Percentiles rank a stretch among this genome's conserved stretches.
Conservation (phyloP, 1,140 invertebrate genomes). For the Megathymus violae region DNA sequence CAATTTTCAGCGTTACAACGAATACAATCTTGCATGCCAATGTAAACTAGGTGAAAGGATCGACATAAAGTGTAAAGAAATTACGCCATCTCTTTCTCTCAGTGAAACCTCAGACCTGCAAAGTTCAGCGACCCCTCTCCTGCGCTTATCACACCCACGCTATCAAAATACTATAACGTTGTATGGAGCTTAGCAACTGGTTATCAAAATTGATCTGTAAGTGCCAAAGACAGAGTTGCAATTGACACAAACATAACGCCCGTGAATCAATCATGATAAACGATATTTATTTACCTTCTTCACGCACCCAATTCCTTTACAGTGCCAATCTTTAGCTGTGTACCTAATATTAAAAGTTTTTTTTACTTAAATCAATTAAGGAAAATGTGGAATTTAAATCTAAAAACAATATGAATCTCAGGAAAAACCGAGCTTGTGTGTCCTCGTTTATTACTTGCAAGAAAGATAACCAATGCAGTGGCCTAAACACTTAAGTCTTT, state of each 20-base stretch:
- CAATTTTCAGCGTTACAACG: conserved; percentile 33
- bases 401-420: no score
- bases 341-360: not conserved
- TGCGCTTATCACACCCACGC: conserved; percentile 68
- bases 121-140: conserved; percentile 77
- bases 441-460: no score
- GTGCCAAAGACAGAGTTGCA: conserved; percentile 15
- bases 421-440: no score
- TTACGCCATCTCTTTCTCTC: conserved; percentile 55
- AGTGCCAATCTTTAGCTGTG: conserved; percentile 10
- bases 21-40: conserved; percentile 45
- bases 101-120: conserved; percentile 55
- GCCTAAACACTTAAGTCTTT: no score
- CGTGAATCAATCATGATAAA: conserved; percentile 59
- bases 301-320: conserved; percentile 51
- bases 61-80: conserved; percentile 39
- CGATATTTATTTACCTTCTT: conserved; percentile 52
- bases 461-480: no score
- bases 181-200: conserved; percentile 32
- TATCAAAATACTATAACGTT: conserved; percentile 43
- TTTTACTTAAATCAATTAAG: no score
- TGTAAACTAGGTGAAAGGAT: conserved; percentile 44
- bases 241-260: not conserved
- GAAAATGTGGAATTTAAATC: no score
- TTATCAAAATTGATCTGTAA: conserved; percentile 34